Base-by-base conservation (phyloP, 2,888 invertebrate species). In the Nemoura dubitans region DNA sequence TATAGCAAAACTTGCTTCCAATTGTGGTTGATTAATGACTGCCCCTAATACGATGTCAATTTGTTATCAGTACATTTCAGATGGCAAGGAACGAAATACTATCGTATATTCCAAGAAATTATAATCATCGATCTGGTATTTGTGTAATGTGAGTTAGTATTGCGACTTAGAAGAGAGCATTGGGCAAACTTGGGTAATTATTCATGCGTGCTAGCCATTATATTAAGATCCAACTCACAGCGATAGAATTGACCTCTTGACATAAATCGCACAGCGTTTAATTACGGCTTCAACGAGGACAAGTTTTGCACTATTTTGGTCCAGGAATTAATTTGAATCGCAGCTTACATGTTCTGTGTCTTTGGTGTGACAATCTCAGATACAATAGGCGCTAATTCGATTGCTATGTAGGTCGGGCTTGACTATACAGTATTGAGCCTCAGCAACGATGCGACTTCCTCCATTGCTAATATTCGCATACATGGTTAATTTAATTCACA, bases 171-270 rank as follows among this genome's bases (percentile, higher is more conserved):
- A 2, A 28, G 29, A 29, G n/a, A 28, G 29, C 82, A 26, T 28
- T 36, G 29, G 10, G 36, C 82, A 82, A 82, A 82, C 27, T 82
- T 82, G 10, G 25, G 30, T 36, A 28, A 29, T 82, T 82, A 82
- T 82, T 82, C 29, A 82, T 82, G 82, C 14, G 30, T 82, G 7
- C 78, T 29, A 30, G 7, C 59, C 59, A 59, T 59, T 59, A 59
- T 59, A 59, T 59, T 59, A 59, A 59, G 59, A 59, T 16, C 59
- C 21, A 14, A 21, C 59, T 59, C 59, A 29, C 2, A 0, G 30
- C 29, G 29, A 82, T 82, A 30, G 82, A 82, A 82, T 82, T 82
- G 82, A 82, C 82, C 82, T 82, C 59, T 36, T 82, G 82, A 82
- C 82, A 82, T 30, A 6, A 82, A 82, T 82, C 82, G 10, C 26